phyloP scores from a whole-genome alignment of 1,140 invertebrate species.

The Halyomorpha halys region DNA sequence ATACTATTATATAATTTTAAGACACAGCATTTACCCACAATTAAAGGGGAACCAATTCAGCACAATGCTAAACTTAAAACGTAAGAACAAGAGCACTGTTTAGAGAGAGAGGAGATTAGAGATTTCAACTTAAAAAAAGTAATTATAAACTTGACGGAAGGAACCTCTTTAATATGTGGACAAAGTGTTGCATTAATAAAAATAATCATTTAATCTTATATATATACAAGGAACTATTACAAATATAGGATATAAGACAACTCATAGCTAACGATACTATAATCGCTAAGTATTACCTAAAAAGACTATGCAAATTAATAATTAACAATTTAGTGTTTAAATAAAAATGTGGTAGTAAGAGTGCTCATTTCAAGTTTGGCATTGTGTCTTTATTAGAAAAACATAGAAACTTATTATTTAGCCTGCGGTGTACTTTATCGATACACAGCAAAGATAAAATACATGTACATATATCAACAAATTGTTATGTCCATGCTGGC shows the following conservation, averaged over 20 bases:
- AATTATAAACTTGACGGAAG: not conserved
- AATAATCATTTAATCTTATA: not conserved
- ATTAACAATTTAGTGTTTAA: not conserved
- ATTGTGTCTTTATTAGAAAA: conserved; percentile 21
- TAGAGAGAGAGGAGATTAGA: not conserved
- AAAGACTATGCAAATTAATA: too few species aligned
- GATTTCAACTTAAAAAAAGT: too few species aligned
- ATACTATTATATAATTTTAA: conserved; percentile 27
- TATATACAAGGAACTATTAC: conserved; percentile 6
- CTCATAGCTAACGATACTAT: too few species aligned
- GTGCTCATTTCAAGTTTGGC: conserved; percentile 24
- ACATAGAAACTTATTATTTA: conserved; percentile 13
- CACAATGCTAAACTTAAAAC: conserved; percentile 27
- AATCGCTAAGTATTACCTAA: too few species aligned
- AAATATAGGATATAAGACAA: conserved; percentile 4
- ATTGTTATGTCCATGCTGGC: conserved; percentile 20
- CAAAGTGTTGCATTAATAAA: conserved; percentile 3
- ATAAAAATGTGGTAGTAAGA: not conserved
- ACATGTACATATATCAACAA: conserved; percentile 23
- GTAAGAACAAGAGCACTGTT: not conserved
- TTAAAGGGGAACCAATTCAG: conserved; percentile 6
- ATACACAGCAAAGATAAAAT: conserved; percentile 21
- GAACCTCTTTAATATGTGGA: conserved; percentile 1
- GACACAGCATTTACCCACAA: conserved; percentile 26
- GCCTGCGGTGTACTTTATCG: conserved; percentile 11